phyloP scores from a whole-genome alignment of 2,888 invertebrate species.

The Unio pictorum region DNA sequence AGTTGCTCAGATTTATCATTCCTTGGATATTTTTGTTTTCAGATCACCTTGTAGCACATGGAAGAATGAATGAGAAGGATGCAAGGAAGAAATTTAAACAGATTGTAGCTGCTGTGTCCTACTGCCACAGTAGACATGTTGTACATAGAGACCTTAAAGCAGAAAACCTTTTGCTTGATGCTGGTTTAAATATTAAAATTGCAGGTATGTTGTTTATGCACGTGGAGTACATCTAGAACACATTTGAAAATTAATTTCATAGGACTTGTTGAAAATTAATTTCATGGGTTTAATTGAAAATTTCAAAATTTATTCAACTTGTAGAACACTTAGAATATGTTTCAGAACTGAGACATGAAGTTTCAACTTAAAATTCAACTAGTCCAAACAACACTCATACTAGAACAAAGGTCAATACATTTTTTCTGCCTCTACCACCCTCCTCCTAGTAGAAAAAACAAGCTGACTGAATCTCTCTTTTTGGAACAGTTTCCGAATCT shows the following conservation, averaged over 20 bases:
- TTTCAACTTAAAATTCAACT: too few species aligned
- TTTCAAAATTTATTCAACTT: not conserved
- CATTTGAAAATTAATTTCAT: not conserved
- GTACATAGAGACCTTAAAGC: constrained; percentile 88
- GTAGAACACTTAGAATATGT: not conserved
- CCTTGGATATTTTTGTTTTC: constrained; percentile 20
- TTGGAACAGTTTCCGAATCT: too few species aligned
- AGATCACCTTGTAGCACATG: constrained; percentile 78
- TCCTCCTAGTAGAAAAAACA: too few species aligned
- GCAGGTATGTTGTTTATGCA: constrained; percentile 68
- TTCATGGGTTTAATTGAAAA: not conserved
- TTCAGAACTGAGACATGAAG: too few species aligned
- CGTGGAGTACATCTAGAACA: not conserved
- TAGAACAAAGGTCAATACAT: too few species aligned
- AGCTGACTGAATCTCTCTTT: too few species aligned
- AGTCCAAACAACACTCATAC: too few species aligned
- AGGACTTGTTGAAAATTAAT: not conserved
- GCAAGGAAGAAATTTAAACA: constrained; percentile 95
- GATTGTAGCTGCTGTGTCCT: constrained; percentile 96
- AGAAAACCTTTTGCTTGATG: constrained; percentile 95
- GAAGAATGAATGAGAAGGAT: constrained; percentile 93
- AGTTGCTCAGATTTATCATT: too few species aligned
- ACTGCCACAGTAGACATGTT: constrained; percentile 92
- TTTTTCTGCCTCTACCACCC: too few species aligned
- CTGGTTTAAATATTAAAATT: constrained; percentile 95